Conservation (phyloP, 2,113 vertebrate species). For the Piprites chloris region DNA sequence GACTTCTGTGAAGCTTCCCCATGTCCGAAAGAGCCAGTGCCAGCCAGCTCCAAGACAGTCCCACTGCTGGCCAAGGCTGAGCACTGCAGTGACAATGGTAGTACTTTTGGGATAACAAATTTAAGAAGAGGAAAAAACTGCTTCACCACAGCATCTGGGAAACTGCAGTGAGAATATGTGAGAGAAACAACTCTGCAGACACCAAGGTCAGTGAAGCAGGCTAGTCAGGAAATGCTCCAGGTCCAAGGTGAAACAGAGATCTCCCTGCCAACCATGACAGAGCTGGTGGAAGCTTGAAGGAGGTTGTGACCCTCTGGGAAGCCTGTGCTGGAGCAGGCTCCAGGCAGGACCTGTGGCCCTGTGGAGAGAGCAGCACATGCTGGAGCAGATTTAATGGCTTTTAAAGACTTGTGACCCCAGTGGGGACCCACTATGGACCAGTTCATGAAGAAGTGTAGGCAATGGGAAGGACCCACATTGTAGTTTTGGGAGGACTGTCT, state of each 20-base stretch:
- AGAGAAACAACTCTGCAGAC: neutral
- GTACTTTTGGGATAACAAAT: neutral
- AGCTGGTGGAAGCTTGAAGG: neutral
- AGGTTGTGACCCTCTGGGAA: neutral
- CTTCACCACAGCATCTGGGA: neutral
- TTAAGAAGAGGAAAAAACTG: neutral
- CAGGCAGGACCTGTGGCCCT: neutral
- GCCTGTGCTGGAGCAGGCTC: neutral
- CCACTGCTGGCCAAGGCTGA: accelerated
- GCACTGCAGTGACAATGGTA: neutral
- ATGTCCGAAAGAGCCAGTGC: neutral
- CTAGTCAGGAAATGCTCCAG: neutral
- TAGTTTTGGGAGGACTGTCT: neutral
- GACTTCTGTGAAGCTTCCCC: neutral
- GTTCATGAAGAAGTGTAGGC: neutral
- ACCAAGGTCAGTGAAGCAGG: neutral
- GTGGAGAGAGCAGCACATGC: neutral
- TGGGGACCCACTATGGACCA: neutral
- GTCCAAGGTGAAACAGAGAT: neutral
- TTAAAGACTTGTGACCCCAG: neutral
- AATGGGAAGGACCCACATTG: neutral
- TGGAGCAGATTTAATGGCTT: neutral
- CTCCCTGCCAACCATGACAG: neutral
- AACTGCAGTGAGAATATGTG: neutral
- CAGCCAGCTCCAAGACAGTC: neutral